Base-by-base conservation (phyloP, 2,797 vertebrate genomes). In the Melanotaenia parkinsoni region DNA sequence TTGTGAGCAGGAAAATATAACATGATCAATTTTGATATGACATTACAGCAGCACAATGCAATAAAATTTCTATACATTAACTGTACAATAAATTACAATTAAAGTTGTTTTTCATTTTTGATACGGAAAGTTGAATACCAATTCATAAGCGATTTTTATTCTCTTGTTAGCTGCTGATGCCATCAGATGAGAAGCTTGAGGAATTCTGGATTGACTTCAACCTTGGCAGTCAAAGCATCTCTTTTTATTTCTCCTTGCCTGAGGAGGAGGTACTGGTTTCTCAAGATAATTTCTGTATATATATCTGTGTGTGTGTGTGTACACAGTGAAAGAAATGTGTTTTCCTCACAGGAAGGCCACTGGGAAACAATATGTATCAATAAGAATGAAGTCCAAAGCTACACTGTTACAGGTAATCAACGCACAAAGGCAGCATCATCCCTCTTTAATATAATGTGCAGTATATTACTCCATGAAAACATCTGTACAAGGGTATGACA, bases 181-280 rank as follows among this genome's bases (percentile, higher is more conserved):
- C 98, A 3, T 20, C 88, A 59, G 98, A 99, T 95, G 96, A 98
- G 67, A 97, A 97, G 57, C 94, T 99, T 76, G 95, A 98, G 74
- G 96, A 96, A 26, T 99, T 97, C 83, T 99, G 98, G 98, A 91
- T 99, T 50, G 98, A 99, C 91, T 99, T 99, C 86, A 99, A 99
- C 72, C 32, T 96, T 50, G 95, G 95, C 62, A 99, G 97, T 83
- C 93, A 89, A 77, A 97, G 96, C 81, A 89, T 99, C 57, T 99
- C 98, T 5, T 98, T 99, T 91, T 99, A 99, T 77, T 95, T 96
- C 66, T 92, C 92, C 87, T 85, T 95, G 76, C 86, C 92, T 77
- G 94, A 95, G 68, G 92, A 93, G 80, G 85, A 90, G 38, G 76
- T 72, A 14, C 70, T 93, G 82, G 96, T 96, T 93, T 79, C 32